Evolutionary conservation across 2,797 vertebrate species (phyloP), one percentile per base, ranked within the genome.

Genomic region (Danio tinwini): DNA sequence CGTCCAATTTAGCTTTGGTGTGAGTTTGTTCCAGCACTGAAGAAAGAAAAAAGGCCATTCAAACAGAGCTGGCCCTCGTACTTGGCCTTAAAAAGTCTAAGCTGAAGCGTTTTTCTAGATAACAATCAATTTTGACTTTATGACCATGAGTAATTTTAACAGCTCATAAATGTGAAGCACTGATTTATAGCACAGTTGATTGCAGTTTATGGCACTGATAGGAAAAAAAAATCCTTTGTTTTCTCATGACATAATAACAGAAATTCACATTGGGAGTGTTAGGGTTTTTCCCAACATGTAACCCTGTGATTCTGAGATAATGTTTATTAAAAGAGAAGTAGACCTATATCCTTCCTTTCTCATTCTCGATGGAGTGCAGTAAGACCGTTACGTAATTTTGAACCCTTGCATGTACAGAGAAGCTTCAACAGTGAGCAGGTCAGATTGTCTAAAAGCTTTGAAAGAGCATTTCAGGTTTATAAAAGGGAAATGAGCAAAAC

Each of bases 401-500:
- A 39, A 42, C 9, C 37, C 47, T 73, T 62, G 4, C 13, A 37
- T 61, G 19, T 71, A 21, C 59, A 70, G 16, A 16, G 47, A 55
- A 71, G 70, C 14, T 62, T 14, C 39, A 45, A 77, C 50, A 56
- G 12, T 19, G 44, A 9, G 59, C 5, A 7, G 14, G 29, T 71
- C 59, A 72, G 65, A 47, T 19, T 29, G 62, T 29, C 47, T 50
- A 52, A 53, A 76, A 42, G 70, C 19, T 72, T 56, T 10, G 40
- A 19, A 52, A 21, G 17, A 29, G 59, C 59, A 72, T 67, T 68
- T 59, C 76, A 73, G 50, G 19, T 44, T 39, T 42, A 52, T 10
- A 58, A 53, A 50, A 16, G 16, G 3, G 37, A 37, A 45, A 76
- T 44, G 42, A 21, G 47, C 16, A 50, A 59, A 16, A 50, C 21